A percentile compares a stretch with the other conserved stretches of the same genome.
phyloP scores from a whole-genome alignment of 2,113 vertebrate genomes.

The Paratilapia polleni region DNA sequence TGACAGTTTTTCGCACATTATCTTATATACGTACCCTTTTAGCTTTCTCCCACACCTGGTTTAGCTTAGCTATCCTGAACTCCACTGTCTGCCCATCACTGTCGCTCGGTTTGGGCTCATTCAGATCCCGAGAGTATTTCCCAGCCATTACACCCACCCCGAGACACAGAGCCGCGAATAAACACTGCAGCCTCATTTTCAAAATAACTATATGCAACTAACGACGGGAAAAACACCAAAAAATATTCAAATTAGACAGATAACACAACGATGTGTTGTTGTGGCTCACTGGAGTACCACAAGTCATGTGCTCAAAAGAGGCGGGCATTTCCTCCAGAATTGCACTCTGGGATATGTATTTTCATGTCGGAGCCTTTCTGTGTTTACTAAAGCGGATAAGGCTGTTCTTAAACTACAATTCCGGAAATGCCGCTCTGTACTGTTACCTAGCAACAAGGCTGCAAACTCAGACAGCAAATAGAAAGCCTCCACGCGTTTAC shows the following conservation, averaged over 20 bases:
- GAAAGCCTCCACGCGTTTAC: constrained; percentile 68
- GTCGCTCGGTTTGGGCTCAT: constrained; percentile 77
- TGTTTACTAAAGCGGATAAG: accelerated
- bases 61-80: constrained; percentile 90
- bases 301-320: constrained; percentile 64
- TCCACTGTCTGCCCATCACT: constrained; percentile 74
- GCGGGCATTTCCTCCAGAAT: background rate
- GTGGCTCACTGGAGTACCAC: background rate
- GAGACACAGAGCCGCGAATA: constrained; percentile 59
- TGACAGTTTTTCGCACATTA: background rate
- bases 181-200: constrained; percentile 54
- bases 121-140: constrained; percentile 89
- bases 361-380: accelerated
- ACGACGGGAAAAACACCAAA: background rate
- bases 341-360: constrained; percentile 72
- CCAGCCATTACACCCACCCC: constrained; percentile 69
- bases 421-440: background rate
- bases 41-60: constrained; percentile 95
- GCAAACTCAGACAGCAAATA: constrained; percentile 63
- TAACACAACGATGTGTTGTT: background rate
- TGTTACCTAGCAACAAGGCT: constrained; percentile 59
- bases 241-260: background rate
- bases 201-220: background rate
- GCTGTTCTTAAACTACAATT: constrained; percentile 54
- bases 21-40: constrained; percentile 81